These are phyloP conservation scores for Leucosticte australis DNA, from an alignment of 2,113 vertebrate species.

Conservation along the genomic window DNA sequence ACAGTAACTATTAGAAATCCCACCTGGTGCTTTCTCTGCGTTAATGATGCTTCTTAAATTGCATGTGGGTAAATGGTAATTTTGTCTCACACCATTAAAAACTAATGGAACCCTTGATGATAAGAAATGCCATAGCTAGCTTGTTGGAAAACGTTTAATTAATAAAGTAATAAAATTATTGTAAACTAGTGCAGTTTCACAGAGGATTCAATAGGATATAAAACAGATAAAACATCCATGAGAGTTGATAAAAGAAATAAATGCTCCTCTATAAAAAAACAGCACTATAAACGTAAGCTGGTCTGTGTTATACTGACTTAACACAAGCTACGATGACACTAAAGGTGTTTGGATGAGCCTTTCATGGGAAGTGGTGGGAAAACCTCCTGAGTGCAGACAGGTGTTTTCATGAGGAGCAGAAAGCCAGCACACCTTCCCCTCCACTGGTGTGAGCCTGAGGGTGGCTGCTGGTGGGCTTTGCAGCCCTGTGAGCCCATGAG, in stretches of 20 bases:
- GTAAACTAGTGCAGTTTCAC: slow-evolving; percentile 85
- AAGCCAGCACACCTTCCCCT: neutral
- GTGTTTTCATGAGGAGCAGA: neutral
- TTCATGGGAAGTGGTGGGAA: neutral
- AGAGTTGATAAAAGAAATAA: slow-evolving; percentile 78
- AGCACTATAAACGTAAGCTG: slow-evolving; percentile 58
- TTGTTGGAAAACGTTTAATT: slow-evolving; percentile 89
- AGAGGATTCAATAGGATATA: slow-evolving; percentile 82
- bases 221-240: slow-evolving; percentile 79
- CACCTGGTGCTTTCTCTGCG: slow-evolving; percentile 84
- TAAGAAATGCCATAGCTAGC: slow-evolving; percentile 86
- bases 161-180: slow-evolving; percentile 90
- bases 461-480: neutral
- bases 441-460: neutral
- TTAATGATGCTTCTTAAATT: slow-evolving; percentile 89
- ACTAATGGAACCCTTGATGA: slow-evolving; percentile 89
- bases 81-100: slow-evolving; percentile 89
- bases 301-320: slow-evolving; percentile 19
- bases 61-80: slow-evolving; percentile 85
- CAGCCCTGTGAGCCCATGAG: neutral
- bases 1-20: slow-evolving; percentile 85
- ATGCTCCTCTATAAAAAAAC: slow-evolving; percentile 70
- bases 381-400: neutral
- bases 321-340: slow-evolving; percentile 51
- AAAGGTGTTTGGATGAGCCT: slow-evolving; percentile 24